These are phyloP conservation scores for Hyposoter dolosus DNA, from an alignment of 2,888 invertebrate species.

Conservation along the genomic window DNA sequence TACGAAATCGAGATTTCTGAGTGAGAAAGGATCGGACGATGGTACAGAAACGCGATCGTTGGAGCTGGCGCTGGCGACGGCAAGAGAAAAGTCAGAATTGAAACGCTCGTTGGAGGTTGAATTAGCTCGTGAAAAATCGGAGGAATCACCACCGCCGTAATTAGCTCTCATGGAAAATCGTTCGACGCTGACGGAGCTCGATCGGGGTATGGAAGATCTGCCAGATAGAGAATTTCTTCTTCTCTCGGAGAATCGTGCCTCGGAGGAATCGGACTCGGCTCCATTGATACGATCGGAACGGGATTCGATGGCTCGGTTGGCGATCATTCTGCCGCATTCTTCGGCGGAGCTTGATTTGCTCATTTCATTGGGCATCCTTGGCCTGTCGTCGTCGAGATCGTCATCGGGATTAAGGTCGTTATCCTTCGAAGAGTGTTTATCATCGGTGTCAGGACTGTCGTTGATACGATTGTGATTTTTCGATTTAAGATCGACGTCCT, in stretches of 20 bases:
- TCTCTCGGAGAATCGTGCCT: slow-evolving; percentile 77
- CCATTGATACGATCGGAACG: slow-evolving; percentile 50
- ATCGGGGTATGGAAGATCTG: slow-evolving; percentile 82
- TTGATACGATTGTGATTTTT: slow-evolving; percentile 40
- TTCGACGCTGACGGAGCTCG: slow-evolving; percentile 82
- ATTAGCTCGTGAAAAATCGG: slow-evolving; percentile 83
- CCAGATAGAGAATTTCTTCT: slow-evolving; percentile 80
- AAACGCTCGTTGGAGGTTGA: slow-evolving; percentile 83
- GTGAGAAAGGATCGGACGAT: slow-evolving; percentile 82
- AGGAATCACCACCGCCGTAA: slow-evolving; percentile 79
- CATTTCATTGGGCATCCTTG: slow-evolving; percentile 66
- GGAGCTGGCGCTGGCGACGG: slow-evolving; percentile 82
- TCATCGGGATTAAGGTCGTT: slow-evolving; percentile 50
- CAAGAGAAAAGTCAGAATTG: slow-evolving; percentile 83
- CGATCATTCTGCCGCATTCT: slow-evolving; percentile 66
- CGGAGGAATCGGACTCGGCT: slow-evolving; percentile 75
- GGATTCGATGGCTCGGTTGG: slow-evolving; percentile 54
- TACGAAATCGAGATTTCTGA: slow-evolving; percentile 81
- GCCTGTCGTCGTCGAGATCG: slow-evolving; percentile 59
- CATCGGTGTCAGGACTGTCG: slow-evolving; percentile 55
- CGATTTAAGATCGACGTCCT: slow-evolving; percentile 57
- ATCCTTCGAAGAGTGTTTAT: slow-evolving; percentile 16
- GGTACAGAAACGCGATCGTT: slow-evolving; percentile 83
- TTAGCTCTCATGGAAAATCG: slow-evolving; percentile 83
- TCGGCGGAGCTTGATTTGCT: slow-evolving; percentile 71